Conservation (phyloP, 2,113 vertebrate species). For the Planiliza haematocheilus region DNA sequence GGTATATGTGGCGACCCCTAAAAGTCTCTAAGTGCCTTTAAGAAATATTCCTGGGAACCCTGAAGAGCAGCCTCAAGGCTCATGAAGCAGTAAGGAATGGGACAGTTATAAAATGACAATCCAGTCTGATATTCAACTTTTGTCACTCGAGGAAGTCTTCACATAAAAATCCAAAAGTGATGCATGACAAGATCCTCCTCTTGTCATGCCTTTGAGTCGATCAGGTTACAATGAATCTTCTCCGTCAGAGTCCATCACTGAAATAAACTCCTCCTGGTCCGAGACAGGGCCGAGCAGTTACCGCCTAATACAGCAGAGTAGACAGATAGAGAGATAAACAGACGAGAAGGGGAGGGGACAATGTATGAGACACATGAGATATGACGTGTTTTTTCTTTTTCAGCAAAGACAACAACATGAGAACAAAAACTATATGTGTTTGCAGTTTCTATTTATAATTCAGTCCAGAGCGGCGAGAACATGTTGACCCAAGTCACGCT, state of each 20-base stretch:
- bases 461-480: too few relatives aligned
- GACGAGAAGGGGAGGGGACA: neutral
- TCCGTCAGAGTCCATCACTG: neutral
- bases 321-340: neutral
- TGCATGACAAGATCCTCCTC: neutral
- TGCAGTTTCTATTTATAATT: neutral
- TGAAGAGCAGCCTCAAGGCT: neutral
- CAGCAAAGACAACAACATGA: neutral
- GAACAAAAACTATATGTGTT: neutral
- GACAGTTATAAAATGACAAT: neutral
- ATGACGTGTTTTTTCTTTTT: neutral
- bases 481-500: too few relatives aligned
- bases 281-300: neutral
- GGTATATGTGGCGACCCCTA: neutral
- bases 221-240: neutral
- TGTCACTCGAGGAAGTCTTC: slow-evolving; percentile 1
- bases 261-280: neutral
- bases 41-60: neutral
- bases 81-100: neutral
- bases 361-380: neutral
- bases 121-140: neutral
- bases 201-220: neutral
- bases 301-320: slow-evolving; percentile 22
- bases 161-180: neutral
- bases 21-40: neutral